Base-by-base conservation (phyloP, 2,797 vertebrate genomes). In the Lophura swinhoii region DNA sequence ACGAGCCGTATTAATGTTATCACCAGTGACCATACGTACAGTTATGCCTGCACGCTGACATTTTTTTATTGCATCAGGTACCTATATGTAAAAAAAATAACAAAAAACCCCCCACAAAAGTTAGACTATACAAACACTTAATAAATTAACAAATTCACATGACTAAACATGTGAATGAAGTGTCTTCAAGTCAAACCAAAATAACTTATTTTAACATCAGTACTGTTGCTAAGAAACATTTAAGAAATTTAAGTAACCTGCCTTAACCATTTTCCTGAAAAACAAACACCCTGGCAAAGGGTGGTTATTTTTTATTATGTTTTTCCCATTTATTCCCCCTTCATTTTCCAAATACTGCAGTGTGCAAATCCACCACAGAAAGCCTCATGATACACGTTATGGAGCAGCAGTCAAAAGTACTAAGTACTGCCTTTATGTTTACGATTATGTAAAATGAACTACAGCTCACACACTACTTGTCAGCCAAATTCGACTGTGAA, bases 11-110 rank as follows among this genome's bases (percentile, higher is more conserved):
- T 99, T 99, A 89, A 99, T 99, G 97, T 99, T 99, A 97, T 99
- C 99, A 24, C 99, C 99, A 26, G 99, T 99, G 94, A 99, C 99
- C 99, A 99, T 99, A 18, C 99, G 98, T 69, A 99, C 99, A 8
- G 99, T 99, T 97, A 99, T 99, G 90, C 99, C 99, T 58, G 99
- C 99, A 75, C 98, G 98, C 80, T 99, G 99, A 97, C 99, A 99
- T 96, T 99, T 99, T 91, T 88, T 99, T 97, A 99, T 99, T 93
- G 99, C 99, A 79, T 99, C 99, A 44, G 99, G 99, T 84, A 99
- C 99, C 99, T 99, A 93, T 41, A 95, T 23, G 77, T 2, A n/a
- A 68, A 37, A 31, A 41, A 18, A 0, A 9, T 7, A 22, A 18
- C 20, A 56, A 55, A 18, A 21, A 26, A 11, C 14, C 1, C 6